Base-by-base conservation (phyloP, 2,113 vertebrate species). In the Halichoerus grypus region DNA sequence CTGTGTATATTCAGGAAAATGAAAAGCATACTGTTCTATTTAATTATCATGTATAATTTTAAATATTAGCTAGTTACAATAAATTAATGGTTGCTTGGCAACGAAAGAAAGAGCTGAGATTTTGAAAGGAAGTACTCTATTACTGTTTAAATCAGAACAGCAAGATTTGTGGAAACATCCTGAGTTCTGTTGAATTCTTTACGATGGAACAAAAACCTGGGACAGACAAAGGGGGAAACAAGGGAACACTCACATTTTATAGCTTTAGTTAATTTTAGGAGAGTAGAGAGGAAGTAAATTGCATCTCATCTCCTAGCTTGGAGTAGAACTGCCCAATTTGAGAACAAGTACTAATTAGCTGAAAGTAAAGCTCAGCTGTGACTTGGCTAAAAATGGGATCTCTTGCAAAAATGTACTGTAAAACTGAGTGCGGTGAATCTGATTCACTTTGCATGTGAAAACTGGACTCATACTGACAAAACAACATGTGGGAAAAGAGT, bases 261-360 rank as follows among this genome's bases (percentile, higher is more conserved):
- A 94, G 94, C 87, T 88, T 88, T 61, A 33, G 96, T 88, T 96
- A 92, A 96, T 98, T 98, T 97, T 97, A 97, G 94, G 90, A 95
- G 15, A 82, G 42, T 26, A 59, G 76, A 98, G 92, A 95, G 83
- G 90, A 97, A 95, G 91, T 84, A 90, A 96, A 97, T 96, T 92
- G 92, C 83, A 95, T 94, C 96, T 97, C 76, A 90, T 97, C 95
- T 80, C 91, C 81, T 76, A 72, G 96, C 94, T 92, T 92, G 96
- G 88, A 76, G 91, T 97, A 97, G 97, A 96, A 92, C 90, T 96
- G 92, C 97, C 97, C 92, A 81, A 98, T 97, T 97, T 97, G 97
- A 98, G 97, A 98, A 97, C 97, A 97, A 98, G 97, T 82, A 98
- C 97, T 97, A 97, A 98, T 98, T 97, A 97, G 96, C 95, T 85